Evolutionary conservation across 2,113 vertebrate genomes (phyloP), one percentile per base, ranked within the genome.

Genomic region (Callocephalon fimbriatum): DNA sequence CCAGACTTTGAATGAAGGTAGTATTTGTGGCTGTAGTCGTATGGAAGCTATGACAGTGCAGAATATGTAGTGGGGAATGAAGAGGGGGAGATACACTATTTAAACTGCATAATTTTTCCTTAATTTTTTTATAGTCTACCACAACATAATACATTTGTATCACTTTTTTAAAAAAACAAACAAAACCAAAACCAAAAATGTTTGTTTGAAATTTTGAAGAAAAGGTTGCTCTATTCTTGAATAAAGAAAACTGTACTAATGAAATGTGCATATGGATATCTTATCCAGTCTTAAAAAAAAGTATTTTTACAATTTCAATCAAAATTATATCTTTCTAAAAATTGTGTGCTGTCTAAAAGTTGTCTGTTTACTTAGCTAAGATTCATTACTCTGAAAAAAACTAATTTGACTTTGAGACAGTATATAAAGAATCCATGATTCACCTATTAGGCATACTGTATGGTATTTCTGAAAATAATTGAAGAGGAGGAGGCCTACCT

Each of bases 401-500:
- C 10, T 15, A 45, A 65, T 63, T 61, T 86, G 23, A 82, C 29
- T 86, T 9, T 66, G 32, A 96, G 71, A 58, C 29, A 17, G 19
- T n/a, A 23, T 35, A 80, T 75, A 76, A 90, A 47, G 26, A 45
- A 89, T 73, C 77, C 26, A 5, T 93, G 65, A 91, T 91, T 95
- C 68, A 88, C 70, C 72, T 88, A 32, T 88, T 95, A 81, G 88
- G 51, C 83, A 53, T 76, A 62, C 12, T 40, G 45, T 25, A 38
- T 75, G 82, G 16, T 87, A 72, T 92, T 93, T 91, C 84, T 94
- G 87, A 93, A 96, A 96, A 95, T 77, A 94, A 88, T 89, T 81
- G 78, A 82, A 76, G 58, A 84, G 59, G 58, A 91, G 58, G 56
- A 85, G 78, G 67, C 94, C n/a, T 8, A 65, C 92, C 94, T 95